Percentiles rank a stretch among this genome's conserved stretches.
These are phyloP conservation scores for Fistularia commersonii DNA, from an alignment of 2,797 vertebrate species.

Conservation along the genomic window DNA sequence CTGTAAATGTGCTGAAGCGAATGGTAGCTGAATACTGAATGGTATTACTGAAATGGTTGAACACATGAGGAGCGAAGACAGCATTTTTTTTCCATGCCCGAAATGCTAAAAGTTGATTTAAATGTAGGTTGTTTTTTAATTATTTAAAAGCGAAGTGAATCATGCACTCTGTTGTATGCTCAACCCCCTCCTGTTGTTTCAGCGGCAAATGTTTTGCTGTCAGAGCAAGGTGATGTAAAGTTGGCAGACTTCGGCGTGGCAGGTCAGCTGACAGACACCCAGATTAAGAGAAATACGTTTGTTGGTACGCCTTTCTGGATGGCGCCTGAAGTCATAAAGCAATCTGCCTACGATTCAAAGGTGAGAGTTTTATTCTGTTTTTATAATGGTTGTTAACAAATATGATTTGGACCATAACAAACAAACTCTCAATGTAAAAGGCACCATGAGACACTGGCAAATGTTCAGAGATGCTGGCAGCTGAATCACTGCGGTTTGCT, in stretches of 20 bases:
- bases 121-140: too few species aligned
- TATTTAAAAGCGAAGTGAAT: neutral
- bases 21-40: too few species aligned
- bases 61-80: too few species aligned
- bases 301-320: slow-evolving; percentile 99
- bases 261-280: slow-evolving; percentile 94
- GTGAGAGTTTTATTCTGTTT: slow-evolving; percentile 56
- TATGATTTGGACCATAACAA: neutral
- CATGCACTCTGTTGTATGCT: neutral
- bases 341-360: slow-evolving; percentile 97
- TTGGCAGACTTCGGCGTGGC: slow-evolving; percentile 97
- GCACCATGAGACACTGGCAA: too few species aligned
- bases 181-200: slow-evolving; percentile 14
- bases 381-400: neutral
- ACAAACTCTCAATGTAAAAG: too few species aligned
- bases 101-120: too few species aligned
- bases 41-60: too few species aligned
- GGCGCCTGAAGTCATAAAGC: slow-evolving; percentile 98
- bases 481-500: too few species aligned
- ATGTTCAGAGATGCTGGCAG: too few species aligned
- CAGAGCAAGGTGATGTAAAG: slow-evolving; percentile 96
- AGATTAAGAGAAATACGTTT: slow-evolving; percentile 98
- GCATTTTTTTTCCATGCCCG: too few species aligned
- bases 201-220: slow-evolving; percentile 89
- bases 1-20: too few species aligned